Percentiles rank a stretch among this genome's conserved stretches.
Conservation (phyloP, 1,140 invertebrate genomes). For the Theocolax elegans region DNA sequence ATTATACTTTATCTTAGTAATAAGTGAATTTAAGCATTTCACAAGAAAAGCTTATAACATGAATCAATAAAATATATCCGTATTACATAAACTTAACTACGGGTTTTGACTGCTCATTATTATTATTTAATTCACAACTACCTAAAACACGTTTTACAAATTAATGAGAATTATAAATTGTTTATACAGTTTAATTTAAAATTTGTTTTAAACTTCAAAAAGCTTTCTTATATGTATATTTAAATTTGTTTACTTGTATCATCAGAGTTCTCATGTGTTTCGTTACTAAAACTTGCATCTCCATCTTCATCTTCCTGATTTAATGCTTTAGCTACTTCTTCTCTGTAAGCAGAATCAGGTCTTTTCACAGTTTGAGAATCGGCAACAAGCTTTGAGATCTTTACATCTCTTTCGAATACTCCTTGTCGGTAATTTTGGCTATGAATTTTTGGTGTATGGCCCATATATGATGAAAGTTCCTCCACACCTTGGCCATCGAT, state of each 20-base stretch:
- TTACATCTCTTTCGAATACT: conserved; percentile 4
- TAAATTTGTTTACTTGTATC: too few relatives aligned
- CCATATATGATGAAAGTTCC: background rate
- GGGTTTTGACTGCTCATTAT: background rate
- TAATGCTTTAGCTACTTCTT: too few relatives aligned
- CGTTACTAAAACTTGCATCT: too few relatives aligned
- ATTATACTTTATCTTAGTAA: background rate
- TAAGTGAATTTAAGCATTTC: background rate
- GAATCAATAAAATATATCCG: too few relatives aligned
- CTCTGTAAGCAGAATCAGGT: too few relatives aligned
- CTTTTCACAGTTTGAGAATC: too few relatives aligned
- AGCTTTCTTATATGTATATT: background rate
- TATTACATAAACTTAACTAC: background rate
- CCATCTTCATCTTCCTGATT: too few relatives aligned
- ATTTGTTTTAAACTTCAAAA: background rate
- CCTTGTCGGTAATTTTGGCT: conserved; percentile 8
- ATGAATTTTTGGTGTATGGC: conserved; percentile 3
- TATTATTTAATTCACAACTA: too few relatives aligned
- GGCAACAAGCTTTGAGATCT: background rate
- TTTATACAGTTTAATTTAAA: background rate
- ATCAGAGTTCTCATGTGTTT: too few relatives aligned
- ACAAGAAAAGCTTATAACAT: too few relatives aligned
- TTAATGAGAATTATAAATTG: background rate
- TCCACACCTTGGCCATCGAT: background rate
- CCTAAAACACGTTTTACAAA: background rate